Base-by-base conservation (phyloP, 2,797 vertebrate species). In the Apogon talboti region DNA sequence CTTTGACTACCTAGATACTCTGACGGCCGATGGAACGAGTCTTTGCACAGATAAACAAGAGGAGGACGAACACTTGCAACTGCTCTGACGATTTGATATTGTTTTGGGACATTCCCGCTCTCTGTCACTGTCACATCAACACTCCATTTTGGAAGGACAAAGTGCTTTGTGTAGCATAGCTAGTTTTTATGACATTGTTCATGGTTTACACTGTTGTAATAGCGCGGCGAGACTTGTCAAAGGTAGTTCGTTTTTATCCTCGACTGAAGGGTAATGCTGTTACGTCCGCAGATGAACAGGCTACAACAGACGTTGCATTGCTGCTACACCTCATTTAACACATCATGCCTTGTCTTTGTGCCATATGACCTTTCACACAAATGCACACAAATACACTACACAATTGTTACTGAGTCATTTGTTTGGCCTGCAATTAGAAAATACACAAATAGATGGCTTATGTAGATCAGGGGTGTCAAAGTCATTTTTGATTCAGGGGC, bases 301-400 rank as follows among this genome's bases (percentile, higher is more conserved):
- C 82, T 76, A 79, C 76, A 65, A 74, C 71, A 74, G 73, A 81
- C 82, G 64, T 35, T 71, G 81, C 87, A 81, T 90, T 89, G 92
- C 92, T 93, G 93, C 92, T 94, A 90, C 68, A 76, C 87, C 83
- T 90, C 78, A 81, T 89, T 78, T 62, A 77, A 90, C 87, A 84
- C 86, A 11, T 82, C 90, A 92, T 91, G 92, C 92, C 93, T 94
- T 91, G 92, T 92, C 87, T 78, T 80, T 81, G 83, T 90, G 77
- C 82, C 82, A 84, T 74, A 87, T 54, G 53, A 79, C 66, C 79
- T 74, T 81, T 74, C 69, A 61, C 78, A 80, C 74, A 71, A 48
- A 69, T 41, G 28, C 67, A 69, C 38, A 69, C 62, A 65, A 8
- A 73, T 21, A 69, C 47, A 65, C 50, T 35, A 19, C 0, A 76